phyloP scores from a whole-genome alignment of 1,140 invertebrate genomes.

The Drepana arcuata region DNA sequence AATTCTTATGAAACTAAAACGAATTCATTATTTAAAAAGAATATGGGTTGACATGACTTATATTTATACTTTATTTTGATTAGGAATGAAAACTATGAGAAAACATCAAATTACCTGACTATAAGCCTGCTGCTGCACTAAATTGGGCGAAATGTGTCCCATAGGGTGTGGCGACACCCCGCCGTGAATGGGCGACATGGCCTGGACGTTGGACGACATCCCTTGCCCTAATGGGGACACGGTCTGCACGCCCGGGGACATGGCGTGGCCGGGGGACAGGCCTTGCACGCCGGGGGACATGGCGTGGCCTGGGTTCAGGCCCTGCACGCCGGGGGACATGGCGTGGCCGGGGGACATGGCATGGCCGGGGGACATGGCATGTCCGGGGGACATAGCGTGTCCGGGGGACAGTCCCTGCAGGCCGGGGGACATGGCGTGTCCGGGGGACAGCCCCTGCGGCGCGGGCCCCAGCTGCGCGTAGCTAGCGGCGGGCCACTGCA shows the following conservation, averaged over 20 bases:
- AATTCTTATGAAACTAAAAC: too few species aligned
- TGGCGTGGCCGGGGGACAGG: too few species aligned
- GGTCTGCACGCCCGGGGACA: slow-evolving; percentile 13
- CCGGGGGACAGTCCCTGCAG: slow-evolving; percentile 3
- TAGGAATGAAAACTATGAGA: too few species aligned
- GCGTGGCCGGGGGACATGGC: slow-evolving; percentile 1
- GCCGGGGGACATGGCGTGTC: slow-evolving; percentile 4
- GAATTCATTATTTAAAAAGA: too few species aligned
- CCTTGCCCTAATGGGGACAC: slow-evolving; percentile 10
- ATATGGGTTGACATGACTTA: too few species aligned
- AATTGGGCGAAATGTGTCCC: slow-evolving; percentile 17
- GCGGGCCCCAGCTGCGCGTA: background rate
- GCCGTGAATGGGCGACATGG: too few species aligned
- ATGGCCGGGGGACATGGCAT: slow-evolving; percentile 5
- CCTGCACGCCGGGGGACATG: slow-evolving; percentile 7
- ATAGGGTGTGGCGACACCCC: slow-evolving; percentile 9
- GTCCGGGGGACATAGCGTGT: too few species aligned
- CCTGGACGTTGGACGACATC: slow-evolving; percentile 12
- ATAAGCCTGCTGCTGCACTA: slow-evolving; percentile 3
- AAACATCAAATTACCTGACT: background rate
- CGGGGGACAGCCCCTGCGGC: background rate
- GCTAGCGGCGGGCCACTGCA: too few species aligned
- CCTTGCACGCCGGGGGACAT: slow-evolving; percentile 13
- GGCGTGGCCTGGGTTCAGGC: background rate
- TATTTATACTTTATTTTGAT: too few species aligned